Base-by-base conservation (phyloP, 2,888 invertebrate species). In the Lampropteryx suffumata region DNA sequence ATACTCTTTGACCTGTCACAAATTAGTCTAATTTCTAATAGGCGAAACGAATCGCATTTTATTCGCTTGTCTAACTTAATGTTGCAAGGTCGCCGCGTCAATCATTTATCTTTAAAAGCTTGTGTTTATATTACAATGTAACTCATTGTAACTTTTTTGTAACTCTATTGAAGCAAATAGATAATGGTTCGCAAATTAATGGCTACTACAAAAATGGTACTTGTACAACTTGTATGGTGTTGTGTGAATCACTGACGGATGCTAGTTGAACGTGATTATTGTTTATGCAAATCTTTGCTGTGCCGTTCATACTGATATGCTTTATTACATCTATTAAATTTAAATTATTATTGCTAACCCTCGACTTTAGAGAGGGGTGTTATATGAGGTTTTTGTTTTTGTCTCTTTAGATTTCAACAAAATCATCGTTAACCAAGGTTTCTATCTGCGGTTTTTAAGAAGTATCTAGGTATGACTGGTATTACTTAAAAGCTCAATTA, bases 1-100 rank as follows among this genome's bases (percentile, higher is more conserved):
- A 69, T 74, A 76, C 67, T 63, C 76, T 70, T 55, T 75, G 79
- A 75, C 77, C 78, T 63, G 53, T 56, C 64, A 59, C 67, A 71
- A 58, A 75, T 79, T 76, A 71, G 65, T 72, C 67, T 63, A 71
- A 65, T 69, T 68, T 65, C 11, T 63, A 79, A 76, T 61, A 67
- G 67, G 68, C 76, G 69, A 57, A 53, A 61, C 74, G 60, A 80
- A 84, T 82, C 65, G 60, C 65, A 56, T 53, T 67, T 67, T 67
- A 63, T 67, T 66, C 66, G 59, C 57, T 57, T 48, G 59, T 61
- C 65, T 50, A 39, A 48, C 55, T 62, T 59, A 64, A 63, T 62
- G 65, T 50, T 46, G 56, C 70, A 70, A 71, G 71, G 73, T 63
- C 69, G 61, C 41, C 48, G 36, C 51, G 57, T 62, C 62, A 65